Evolutionary conservation across 1,140 invertebrate species (phyloP), one percentile per base, ranked within the genome.

Genomic region (Lasaia peninsularis): DNA sequence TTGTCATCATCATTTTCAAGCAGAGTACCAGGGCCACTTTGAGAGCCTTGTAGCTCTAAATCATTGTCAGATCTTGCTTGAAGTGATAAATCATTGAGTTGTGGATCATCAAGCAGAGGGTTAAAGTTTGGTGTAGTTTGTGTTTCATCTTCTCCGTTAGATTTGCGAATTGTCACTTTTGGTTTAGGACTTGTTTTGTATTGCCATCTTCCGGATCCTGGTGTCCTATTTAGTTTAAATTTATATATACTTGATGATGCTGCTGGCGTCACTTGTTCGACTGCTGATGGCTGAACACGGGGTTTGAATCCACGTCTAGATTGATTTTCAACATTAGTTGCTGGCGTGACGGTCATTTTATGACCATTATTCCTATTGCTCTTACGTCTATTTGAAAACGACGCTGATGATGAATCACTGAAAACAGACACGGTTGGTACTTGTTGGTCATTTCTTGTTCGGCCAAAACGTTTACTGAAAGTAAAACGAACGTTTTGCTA

Each of bases 131-230:
- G 84, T 55, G 88, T 89, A 4, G 86, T 87, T 56, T 81, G 78
- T 33, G 74, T 73, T 55, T 90, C 88, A 51, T 92, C 91, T 18
- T 92, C 92, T 20, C 92, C 91, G n/a, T 90, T 91, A 54, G 92
- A 92, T 70, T 94, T 95, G 31, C 95, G 91, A 63, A 97, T 97
- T 35, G 93, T 92, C 0, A 97, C 93, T 75, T 95, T 92, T 2
- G 96, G 96, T 74, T 96, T 97, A 0, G 95, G 94, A 1, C 95
- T 94, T 0, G 95, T 95, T 79, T 96, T 96, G 76, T 96, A 97
- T 54, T 96, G 94, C 95, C 95, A 97, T 60, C 95, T 92, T 28
- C 95, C 94, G 7, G 82, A 76, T 7, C 78, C 80, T 40, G 95
- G 94, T 0, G 94, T 91, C 51, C 94, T 89, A 54, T 95, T 93